Evolutionary conservation across 2,113 vertebrate species (phyloP), one percentile per base, ranked within the genome.

Genomic region (Hipposideros armiger): DNA sequence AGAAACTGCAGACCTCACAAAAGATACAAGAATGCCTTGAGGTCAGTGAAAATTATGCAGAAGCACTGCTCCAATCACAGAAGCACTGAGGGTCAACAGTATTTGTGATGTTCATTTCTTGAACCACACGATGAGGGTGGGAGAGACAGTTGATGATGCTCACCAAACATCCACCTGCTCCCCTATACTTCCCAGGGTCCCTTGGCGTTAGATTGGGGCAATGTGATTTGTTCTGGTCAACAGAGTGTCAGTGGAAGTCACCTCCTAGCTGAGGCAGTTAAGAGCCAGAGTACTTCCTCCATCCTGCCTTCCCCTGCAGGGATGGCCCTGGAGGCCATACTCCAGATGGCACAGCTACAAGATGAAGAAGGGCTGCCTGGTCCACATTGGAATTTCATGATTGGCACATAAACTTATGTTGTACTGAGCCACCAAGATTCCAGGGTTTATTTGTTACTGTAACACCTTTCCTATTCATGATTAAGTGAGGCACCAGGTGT

Each of bases 1-100:
- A 40, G 26, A 92, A 91, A 77, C 40, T 42, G 40, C 11, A 72
- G 77, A 42, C 2, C 73, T 80, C 90, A 73, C 6, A 15, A 20
- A 50, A 74, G 50, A 58, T 26, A 22, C 0, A 2, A 14, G 17
- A 14, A 32, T 11, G 13, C 7, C 30, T 11, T 11, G 11, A 60
- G 66, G 76, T 52, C 47, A 20, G 0, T 0, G 17, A 28, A n/a
- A 30, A 50, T 17, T 28, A 10, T 3, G 9, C 16, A 62, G 26
- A n/a, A 78, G 56, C 47, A 11, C 60, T 24, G 54, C 40, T 69
- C 32, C 8, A 2, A 20, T 28, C 22, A 40, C 4, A 70, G 92
- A 70, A 22, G 32, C 14, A 5, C 0, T 1, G 45, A 52, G 54
- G 56, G 52, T 66, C n/a, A 14, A 36, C 1, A 32, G 7, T 5